Evolutionary conservation across 2,888 invertebrate species (phyloP).

Genomic region (Plebejus anna): DNA sequence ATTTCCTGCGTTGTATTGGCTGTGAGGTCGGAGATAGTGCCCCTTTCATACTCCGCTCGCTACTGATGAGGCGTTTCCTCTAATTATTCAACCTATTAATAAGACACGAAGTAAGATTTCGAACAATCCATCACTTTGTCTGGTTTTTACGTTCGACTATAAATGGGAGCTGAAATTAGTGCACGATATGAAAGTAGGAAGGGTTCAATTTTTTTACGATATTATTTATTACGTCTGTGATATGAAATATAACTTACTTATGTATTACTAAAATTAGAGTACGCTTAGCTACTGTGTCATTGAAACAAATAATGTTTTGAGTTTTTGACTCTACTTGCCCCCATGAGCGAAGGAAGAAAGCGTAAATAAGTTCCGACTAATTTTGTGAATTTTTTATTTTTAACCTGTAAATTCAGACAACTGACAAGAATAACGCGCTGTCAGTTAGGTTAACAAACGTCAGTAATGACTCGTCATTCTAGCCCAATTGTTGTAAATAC

Average conservation of each 20-base stretch:
- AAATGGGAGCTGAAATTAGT: constrained; percentile 25
- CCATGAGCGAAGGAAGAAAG: neutral
- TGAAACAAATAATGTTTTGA: neutral
- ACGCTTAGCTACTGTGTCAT: neutral
- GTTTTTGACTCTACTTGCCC: neutral
- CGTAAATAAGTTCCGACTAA: neutral
- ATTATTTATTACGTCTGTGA: neutral
- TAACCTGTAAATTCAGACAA: neutral
- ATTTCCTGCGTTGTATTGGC: constrained; percentile 71
- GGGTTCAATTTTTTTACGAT: constrained; percentile 11
- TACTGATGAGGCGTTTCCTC: constrained; percentile 74
- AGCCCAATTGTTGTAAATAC: neutral
- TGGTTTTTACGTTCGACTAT: constrained; percentile 15
- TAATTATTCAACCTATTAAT: constrained; percentile 77
- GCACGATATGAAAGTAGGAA: neutral
- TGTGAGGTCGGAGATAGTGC: constrained; percentile 59
- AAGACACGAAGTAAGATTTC: constrained; percentile 49
- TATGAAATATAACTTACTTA: neutral
- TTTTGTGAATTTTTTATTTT: neutral
- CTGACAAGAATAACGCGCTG: neutral
- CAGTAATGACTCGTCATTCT: neutral
- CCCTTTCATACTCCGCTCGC: constrained; percentile 60
- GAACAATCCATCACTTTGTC: constrained; percentile 57
- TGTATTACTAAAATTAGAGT: neutral
- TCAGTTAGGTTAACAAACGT: constrained; percentile 1